Conservation (phyloP, 1,140 invertebrate species). For the Meteorus sp. region DNA sequence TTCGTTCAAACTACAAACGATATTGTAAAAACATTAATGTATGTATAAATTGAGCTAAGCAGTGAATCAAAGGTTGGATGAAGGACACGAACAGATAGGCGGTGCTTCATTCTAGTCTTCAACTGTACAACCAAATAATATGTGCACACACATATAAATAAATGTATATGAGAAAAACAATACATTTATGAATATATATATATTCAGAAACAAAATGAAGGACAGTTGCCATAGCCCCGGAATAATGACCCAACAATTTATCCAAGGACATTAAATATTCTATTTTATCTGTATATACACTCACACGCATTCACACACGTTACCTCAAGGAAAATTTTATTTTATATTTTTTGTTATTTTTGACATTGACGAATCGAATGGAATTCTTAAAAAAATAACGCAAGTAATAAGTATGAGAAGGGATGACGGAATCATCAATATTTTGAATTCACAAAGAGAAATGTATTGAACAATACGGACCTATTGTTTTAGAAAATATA, state of each 20-base stretch:
- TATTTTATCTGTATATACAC: too few species aligned
- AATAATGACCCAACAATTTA: slow-evolving; percentile 25
- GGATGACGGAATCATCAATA: too few species aligned
- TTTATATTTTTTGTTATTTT: too few species aligned
- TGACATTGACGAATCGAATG: too few species aligned
- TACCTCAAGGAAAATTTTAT: too few species aligned
- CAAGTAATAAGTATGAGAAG: too few species aligned
- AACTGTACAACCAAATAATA: background rate
- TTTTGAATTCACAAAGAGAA: too few species aligned
- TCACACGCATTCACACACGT: too few species aligned
- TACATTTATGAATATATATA: background rate
- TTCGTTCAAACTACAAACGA: background rate
- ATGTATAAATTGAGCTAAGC: slow-evolving; percentile 12
- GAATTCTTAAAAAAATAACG: too few species aligned
- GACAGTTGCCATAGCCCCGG: slow-evolving; percentile 18
- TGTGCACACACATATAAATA: background rate
- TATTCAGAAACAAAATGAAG: background rate
- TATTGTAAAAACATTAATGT: slow-evolving; percentile 14
- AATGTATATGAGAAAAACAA: background rate
- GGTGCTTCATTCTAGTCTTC: background rate
- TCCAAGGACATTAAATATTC: background rate
- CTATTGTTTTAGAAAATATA: too few species aligned
- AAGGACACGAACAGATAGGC: slow-evolving; percentile 30
- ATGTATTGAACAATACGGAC: too few species aligned
- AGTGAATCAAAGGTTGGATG: slow-evolving; percentile 29